Base-by-base conservation (phyloP, 2,888 invertebrate species). In the Adelognathus sp. region DNA sequence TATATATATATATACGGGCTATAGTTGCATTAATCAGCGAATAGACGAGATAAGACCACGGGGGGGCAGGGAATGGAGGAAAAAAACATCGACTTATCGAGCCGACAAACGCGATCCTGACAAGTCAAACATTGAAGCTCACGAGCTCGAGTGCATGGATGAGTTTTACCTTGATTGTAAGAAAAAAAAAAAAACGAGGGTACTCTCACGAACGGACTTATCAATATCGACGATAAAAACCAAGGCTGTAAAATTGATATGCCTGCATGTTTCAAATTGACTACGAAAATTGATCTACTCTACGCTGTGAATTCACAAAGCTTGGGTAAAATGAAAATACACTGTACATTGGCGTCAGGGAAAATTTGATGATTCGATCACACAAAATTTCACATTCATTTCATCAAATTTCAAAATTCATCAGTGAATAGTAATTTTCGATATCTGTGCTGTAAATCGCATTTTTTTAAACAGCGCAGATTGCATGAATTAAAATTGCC, bases 21-120 rank as follows among this genome's bases (percentile, higher is more conserved):
- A 21, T 36, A 50, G 50, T 36, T 52, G 52, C 64, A 66, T 66
- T 66, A 66, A 66, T 66, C 50, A 50, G 50, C 33, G 64, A 66
- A 36, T 27, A 50, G 50, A 36, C 36, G 50, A 52, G 52, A 66
- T 21, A 52, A 11, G 14, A 14, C 36, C 2, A 18, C n/a, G 24
- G 9, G 31, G 16, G 31, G 31, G 33, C 16, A 31, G 31, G 33
- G 56, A 56, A 31, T 46, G 24, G n/a, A 11, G 24, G 11, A 39
- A 14, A 39, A 11, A n/a, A 24, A 46, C 21, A 46, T n/a, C 24
- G 21, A 66, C 36, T 50, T 52, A 46, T 36, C 46, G 46, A 24
- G 50, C 50, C 36, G 52, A 66, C 64, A 66, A 50, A 66, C 36
- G 36, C 24, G 24, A 44, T 36, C 36, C 36, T 36, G 44, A 61